Evolutionary conservation across 2,888 invertebrate genomes (phyloP), one percentile per base, ranked within the genome.

Genomic region (Oscheius onirici): DNA sequence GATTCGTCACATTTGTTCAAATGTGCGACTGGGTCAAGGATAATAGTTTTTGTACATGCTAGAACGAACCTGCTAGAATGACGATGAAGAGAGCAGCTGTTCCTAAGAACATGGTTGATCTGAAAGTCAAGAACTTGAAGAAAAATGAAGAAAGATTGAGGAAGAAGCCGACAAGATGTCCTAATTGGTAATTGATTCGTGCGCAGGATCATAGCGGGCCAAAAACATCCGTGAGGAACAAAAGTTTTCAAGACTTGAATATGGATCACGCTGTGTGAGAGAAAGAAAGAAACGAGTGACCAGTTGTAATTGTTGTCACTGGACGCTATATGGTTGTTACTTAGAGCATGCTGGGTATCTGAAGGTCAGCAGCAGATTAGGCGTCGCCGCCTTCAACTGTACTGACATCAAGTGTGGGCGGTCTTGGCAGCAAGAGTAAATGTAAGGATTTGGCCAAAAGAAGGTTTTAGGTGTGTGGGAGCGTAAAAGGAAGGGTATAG

Each of bases 361-460:
- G 63, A 63, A 63, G 63, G 63, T 63, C 63, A 63, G 60, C 26
- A 49, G 26, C 63, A 63, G 63, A 63, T 63, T 63, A 63, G 63
- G 63, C 63, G 49, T 63, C 63, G 63, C 26, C 63, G 63, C 63
- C 58, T 55, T 55, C 55, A 22, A 44, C 60, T 63, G 63, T 63
- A 63, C 63, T 63, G 63, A 49, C 63, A 49, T 58, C 41, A 11
- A 26, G n/a, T 55, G 55, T 10, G 24, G 26, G 55, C 28, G 24
- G 55, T 26, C 28, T n/a, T 40, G 44, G 43, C 20, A 24, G 34
- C 26, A 46, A 20, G 20, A 34, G 28, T 20, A 8, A 46, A 24
- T 13, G 61, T 8, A 24, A 26, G 26, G 26, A 22, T 15, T 46
- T 22, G 46, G 34, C n/a, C n/a, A 58, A 15, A 58, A 22, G 41